Percentiles rank a stretch among this genome's conserved stretches.
Conservation (phyloP, 2,797 vertebrate genomes). For the Phrynocephalus guinanensis region DNA sequence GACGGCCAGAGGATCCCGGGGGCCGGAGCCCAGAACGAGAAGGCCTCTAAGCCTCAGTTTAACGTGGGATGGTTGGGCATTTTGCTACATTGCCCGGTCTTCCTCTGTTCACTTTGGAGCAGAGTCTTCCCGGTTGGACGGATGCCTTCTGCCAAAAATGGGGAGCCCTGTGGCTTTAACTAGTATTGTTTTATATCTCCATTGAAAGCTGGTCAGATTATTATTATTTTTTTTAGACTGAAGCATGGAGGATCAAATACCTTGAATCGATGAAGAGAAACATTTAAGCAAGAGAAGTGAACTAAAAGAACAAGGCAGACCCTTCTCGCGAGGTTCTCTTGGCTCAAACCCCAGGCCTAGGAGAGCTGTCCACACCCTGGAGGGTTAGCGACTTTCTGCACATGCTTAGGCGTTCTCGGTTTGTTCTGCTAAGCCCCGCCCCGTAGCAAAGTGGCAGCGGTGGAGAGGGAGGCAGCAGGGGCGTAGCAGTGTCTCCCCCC, state of each 20-base stretch:
- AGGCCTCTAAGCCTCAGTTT: too few relatives aligned
- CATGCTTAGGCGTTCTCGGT: background rate
- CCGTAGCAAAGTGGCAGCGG: background rate
- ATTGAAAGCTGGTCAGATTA: background rate
- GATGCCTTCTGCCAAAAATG: background rate
- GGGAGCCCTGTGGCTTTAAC: background rate
- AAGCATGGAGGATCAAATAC: background rate
- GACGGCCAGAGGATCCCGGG: too few relatives aligned
- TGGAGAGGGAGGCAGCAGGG: background rate
- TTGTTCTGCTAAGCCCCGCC: too few relatives aligned
- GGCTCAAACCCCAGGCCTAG: too few relatives aligned
- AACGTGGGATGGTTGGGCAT: too few relatives aligned
- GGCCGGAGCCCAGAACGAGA: too few relatives aligned
- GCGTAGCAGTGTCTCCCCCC: rapidly evolving
- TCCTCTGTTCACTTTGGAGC: background rate
- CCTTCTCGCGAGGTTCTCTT: background rate
- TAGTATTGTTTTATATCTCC: background rate
- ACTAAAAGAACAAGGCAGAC: background rate
- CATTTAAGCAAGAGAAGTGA: background rate
- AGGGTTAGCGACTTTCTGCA: background rate
- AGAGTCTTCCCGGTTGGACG: too few relatives aligned
- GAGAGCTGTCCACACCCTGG: too few relatives aligned
- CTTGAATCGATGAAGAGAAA: background rate
- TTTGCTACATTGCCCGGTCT: too few relatives aligned
- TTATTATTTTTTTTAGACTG: background rate